Evolutionary conservation across 2,888 invertebrate genomes (phyloP).

Genomic region (Drosophila macrospina): DNA sequence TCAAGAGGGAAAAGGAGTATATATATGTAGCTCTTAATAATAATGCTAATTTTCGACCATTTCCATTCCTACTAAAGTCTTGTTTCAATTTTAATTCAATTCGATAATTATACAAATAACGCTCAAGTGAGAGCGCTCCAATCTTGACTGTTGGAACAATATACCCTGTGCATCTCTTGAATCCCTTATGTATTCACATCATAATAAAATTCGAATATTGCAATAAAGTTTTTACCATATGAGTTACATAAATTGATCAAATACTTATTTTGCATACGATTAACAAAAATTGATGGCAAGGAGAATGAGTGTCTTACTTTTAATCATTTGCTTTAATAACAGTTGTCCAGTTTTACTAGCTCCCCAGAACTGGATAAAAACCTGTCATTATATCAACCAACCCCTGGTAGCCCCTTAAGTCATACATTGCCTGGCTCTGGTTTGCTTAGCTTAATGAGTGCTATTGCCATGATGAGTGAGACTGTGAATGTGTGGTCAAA

Average conservation of each 20-base stretch:
- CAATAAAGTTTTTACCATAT: neutral
- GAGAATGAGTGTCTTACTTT: constrained; percentile 29
- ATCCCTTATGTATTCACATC: neutral
- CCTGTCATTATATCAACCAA: constrained; percentile 52
- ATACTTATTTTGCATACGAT: neutral
- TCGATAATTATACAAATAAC: neutral
- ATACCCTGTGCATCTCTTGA: too few species aligned
- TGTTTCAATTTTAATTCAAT: neutral
- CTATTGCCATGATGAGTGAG: constrained; percentile 10
- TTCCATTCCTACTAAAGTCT: neutral
- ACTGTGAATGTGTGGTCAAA: constrained; percentile 6
- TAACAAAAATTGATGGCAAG: constrained; percentile 1
- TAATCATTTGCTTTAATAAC: constrained; percentile 37
- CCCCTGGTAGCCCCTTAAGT: neutral
- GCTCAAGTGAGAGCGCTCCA: too few species aligned
- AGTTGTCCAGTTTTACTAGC: constrained; percentile 61
- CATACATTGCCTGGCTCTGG: constrained; percentile 8
- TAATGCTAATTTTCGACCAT: neutral
- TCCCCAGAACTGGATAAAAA: constrained; percentile 70
- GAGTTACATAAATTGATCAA: neutral
- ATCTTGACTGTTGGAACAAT: too few species aligned
- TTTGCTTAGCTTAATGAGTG: constrained; percentile 59
- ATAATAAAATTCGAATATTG: neutral
- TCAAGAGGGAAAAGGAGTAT: neutral
- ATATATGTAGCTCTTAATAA: neutral